phyloP scores from a whole-genome alignment of 2,888 invertebrate genomes.

The Drosophila subquinaria region DNA sequence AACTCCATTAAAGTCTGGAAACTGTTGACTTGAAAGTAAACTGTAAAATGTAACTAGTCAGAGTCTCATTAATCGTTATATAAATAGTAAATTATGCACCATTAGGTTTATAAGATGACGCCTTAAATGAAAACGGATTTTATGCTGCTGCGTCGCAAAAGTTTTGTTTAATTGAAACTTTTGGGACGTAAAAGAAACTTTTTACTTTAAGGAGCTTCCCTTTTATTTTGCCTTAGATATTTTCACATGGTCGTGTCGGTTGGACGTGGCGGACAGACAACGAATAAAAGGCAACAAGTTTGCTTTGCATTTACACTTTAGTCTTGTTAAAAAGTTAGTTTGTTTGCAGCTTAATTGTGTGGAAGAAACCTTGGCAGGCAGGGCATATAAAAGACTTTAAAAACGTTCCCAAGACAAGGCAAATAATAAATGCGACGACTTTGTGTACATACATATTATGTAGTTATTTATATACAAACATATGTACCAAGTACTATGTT shows the following conservation, averaged over 20 bases:
- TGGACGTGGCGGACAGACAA: not conserved
- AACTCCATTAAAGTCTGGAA: not conserved
- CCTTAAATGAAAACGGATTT: conserved; percentile 14
- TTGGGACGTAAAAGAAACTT: conserved; percentile 55
- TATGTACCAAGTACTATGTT: not conserved
- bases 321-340: conserved; percentile 58
- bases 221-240: conserved; percentile 25
- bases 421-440: conserved; percentile 29
- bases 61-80: conserved; percentile 10
- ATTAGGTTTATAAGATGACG: conserved; percentile 11
- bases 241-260: not conserved
- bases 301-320: conserved; percentile 64
- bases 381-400: conserved; percentile 32
- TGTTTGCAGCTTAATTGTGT: conserved; percentile 73
- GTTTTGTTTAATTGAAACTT: conserved; percentile 53
- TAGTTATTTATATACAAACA: conserved; percentile 4
- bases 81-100: conserved; percentile 11
- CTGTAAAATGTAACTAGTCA: not conserved
- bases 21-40: not conserved
- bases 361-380: conserved; percentile 37
- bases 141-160: conserved; percentile 26
- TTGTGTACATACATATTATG: conserved; percentile 15
- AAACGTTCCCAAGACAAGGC: conserved; percentile 42
- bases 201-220: conserved; percentile 46
- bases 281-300: conserved; percentile 66